phyloP scores from a whole-genome alignment of 2,113 vertebrate genomes.

The Helogale parvula region DNA sequence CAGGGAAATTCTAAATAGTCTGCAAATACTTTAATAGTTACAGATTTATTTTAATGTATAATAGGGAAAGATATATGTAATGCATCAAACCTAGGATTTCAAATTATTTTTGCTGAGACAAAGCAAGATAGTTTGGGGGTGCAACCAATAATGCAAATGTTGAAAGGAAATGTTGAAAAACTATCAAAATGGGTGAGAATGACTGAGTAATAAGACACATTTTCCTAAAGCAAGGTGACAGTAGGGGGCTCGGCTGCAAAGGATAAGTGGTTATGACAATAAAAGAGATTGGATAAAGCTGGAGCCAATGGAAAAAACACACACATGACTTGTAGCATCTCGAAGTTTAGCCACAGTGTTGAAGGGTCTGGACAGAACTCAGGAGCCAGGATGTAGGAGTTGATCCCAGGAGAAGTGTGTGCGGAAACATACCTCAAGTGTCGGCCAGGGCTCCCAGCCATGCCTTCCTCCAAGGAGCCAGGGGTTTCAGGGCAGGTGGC shows the following conservation, averaged over 20 bases:
- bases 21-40: neutral
- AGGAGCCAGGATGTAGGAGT: neutral
- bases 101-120: neutral
- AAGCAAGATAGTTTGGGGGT: neutral
- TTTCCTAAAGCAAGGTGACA: neutral
- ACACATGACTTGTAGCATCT: no score
- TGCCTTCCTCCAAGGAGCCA: neutral
- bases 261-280: neutral
- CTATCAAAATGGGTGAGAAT: neutral
- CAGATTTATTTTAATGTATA: neutral
- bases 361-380: neutral
- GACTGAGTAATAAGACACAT: neutral
- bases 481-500: no score
- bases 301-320: neutral
- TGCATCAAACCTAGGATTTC: neutral
- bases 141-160: neutral
- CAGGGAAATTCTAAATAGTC: neutral
- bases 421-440: neutral
- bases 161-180: neutral
- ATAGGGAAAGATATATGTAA: neutral
- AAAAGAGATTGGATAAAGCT: neutral
- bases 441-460: neutral
- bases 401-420: neutral
- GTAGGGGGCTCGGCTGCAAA: neutral
- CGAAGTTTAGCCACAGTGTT: neutral